Evolutionary conservation across 1,140 invertebrate species (phyloP), one percentile per base, ranked within the genome.

Genomic region (Drosophila insularis): DNA sequence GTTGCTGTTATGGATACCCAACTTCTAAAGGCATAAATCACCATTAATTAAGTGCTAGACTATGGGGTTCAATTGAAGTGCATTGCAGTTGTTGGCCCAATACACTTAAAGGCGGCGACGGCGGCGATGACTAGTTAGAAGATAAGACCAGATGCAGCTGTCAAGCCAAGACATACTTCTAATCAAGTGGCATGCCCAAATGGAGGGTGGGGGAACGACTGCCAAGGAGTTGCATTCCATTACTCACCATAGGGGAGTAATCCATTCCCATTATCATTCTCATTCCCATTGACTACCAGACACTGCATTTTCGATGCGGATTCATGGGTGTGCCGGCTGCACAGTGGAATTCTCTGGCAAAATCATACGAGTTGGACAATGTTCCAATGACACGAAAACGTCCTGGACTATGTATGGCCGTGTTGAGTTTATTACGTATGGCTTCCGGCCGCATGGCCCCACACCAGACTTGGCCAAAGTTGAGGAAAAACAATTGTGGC

Each of bases 391-490:
- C 96, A 14, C 94, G 92, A 80, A 95, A 97, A 71, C 95, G 95
- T 0, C 96, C 94, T 0, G 96, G 95, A 63, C 96, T 95, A 85
- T 98, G 97, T 35, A 96, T 94, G 85, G 97, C 97, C 85, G 97
- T 97, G 90, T 97, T 96, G 4, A 91, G 74, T 56, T 91, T 91
- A 67, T 91, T 91, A 4, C 90, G 70, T 11, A 91, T 78, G 0
- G 90, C 90, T 66, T 91, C 90, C 4, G 90, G 90, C 0, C 90
- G 67, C 90, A 91, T 91, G 1, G 90, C 90, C 1, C 90, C 90
- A 39, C 97, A 98, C 97, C 97, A 98, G 19, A 98, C 92, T 93
- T 97, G 96, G 2, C 96, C 96, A 81, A 97, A 97, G 84, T 97
- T 97, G 0, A 97, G 91, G 80, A 97, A 97, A 92, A 97, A 97